Evolutionary conservation across 2,797 vertebrate species (phyloP).

Genomic region (Dendrocincla fuliginosa): DNA sequence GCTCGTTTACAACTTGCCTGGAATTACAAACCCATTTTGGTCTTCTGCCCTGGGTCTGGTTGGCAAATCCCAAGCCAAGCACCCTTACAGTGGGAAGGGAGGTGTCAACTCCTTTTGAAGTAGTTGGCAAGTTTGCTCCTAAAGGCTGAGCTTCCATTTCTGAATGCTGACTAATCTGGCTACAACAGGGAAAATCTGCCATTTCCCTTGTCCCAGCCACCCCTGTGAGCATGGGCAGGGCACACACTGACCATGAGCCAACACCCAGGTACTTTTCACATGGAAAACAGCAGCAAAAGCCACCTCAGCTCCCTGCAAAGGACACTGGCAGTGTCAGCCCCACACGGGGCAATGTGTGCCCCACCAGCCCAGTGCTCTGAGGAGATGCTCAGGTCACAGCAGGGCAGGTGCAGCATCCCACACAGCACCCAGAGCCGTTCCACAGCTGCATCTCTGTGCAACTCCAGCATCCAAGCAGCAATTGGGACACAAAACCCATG

Average conservation of each 20-base stretch:
- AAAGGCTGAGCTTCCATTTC: neutral
- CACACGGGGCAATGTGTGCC: neutral
- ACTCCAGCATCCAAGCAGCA: neutral
- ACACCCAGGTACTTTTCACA: neutral
- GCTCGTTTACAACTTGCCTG: neutral
- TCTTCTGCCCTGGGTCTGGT: accelerated
- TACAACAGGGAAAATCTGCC: neutral
- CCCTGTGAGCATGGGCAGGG: neutral
- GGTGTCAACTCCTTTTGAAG: neutral
- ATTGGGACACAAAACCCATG: neutral
- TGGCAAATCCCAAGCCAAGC: neutral
- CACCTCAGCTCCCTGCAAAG: neutral
- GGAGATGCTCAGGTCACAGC: neutral
- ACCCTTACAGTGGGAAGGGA: neutral
- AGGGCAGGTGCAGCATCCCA: neutral
- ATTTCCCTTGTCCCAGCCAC: neutral
- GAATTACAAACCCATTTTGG: neutral
- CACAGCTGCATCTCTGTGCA: neutral
- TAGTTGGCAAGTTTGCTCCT: neutral
- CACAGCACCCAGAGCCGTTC: neutral
- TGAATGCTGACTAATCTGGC: neutral
- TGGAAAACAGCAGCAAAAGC: neutral
- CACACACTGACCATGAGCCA: neutral
- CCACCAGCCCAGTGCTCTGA: accelerated
- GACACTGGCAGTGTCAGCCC: neutral